These are phyloP conservation scores for Acrocephalus arundinaceus DNA, from an alignment of 2,113 vertebrate genomes.

Conservation along the genomic window DNA sequence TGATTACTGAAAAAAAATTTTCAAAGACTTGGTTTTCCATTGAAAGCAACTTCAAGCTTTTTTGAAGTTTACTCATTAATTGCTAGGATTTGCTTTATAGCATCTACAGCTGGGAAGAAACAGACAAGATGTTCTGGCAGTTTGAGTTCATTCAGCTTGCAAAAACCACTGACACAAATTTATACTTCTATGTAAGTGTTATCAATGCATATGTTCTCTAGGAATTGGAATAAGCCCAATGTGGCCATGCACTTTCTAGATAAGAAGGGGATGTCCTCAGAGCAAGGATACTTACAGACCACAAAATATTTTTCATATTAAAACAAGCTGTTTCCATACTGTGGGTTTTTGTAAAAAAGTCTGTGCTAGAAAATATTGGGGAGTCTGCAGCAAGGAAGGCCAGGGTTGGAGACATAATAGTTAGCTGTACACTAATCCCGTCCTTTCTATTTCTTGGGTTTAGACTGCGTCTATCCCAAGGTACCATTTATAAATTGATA, in stretches of 20 bases:
- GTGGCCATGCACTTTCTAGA: neutral
- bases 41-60: neutral
- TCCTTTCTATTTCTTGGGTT: neutral
- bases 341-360: neutral
- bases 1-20: neutral
- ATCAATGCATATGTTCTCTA: neutral
- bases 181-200: neutral
- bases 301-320: neutral
- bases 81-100: neutral
- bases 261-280: neutral
- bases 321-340: neutral
- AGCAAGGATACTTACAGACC: neutral
- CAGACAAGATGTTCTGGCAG: neutral
- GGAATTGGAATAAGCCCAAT: neutral
- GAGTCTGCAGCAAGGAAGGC: neutral
- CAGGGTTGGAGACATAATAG: neutral
- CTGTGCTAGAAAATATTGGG: neutral
- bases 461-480: neutral
- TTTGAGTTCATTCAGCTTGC: neutral
- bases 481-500: neutral
- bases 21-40: neutral
- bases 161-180: neutral
- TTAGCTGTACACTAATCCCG: neutral
- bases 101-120: neutral
- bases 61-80: neutral